phyloP scores from a whole-genome alignment of 2,113 vertebrate genomes.

The Ovis canadensis region DNA sequence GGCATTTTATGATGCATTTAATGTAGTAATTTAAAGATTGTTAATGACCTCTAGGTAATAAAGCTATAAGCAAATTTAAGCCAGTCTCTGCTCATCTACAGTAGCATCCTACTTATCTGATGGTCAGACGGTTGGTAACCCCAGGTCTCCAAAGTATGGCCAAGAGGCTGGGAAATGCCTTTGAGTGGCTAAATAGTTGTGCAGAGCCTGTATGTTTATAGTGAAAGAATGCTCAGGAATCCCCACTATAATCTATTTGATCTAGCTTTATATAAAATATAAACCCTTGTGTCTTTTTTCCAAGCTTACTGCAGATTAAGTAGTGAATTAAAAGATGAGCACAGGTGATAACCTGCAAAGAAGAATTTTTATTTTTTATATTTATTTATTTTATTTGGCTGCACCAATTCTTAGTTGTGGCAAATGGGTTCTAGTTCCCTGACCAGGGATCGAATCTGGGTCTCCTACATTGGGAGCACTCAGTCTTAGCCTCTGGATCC shows the following conservation, averaged over 20 bases:
- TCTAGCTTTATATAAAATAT: neutral
- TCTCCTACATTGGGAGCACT: neutral
- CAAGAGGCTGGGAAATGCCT: neutral
- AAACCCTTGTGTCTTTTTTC: neutral
- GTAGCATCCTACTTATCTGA: neutral
- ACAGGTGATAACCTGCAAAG: neutral
- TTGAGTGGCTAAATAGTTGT: neutral
- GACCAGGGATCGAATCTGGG: neutral
- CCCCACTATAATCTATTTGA: neutral
- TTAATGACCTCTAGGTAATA: neutral
- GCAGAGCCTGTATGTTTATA: neutral
- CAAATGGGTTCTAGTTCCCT: neutral
- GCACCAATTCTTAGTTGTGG: neutral
- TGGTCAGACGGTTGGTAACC: neutral
- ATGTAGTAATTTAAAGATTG: neutral
- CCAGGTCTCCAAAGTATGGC: neutral
- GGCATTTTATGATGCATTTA: neutral
- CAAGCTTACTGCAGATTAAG: neutral
- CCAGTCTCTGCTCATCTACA: neutral
- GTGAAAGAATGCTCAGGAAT: neutral
- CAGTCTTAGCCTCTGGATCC: neutral
- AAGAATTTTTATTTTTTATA: neutral
- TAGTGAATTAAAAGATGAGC: neutral
- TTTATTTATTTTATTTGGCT: neutral
- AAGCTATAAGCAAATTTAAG: neutral